These are phyloP conservation scores for Sarotherodon lohbergeri DNA, from an alignment of 2,113 vertebrate species.

Conservation along the genomic window DNA sequence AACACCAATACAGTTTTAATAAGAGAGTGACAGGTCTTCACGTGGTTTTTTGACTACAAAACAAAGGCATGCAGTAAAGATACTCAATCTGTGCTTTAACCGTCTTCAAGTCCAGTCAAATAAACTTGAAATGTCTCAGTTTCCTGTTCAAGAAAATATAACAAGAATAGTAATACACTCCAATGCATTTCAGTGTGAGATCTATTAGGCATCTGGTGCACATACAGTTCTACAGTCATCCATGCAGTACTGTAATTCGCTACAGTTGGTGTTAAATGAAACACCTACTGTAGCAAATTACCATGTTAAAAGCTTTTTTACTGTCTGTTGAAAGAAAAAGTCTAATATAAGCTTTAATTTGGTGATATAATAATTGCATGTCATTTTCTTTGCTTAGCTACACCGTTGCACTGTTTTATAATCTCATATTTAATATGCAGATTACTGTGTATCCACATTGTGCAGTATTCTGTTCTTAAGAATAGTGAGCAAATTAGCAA, in stretches of 20 bases:
- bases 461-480: neutral
- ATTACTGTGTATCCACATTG: neutral
- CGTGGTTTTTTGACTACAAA: neutral
- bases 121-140: neutral
- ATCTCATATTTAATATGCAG: neutral
- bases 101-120: neutral
- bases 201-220: neutral
- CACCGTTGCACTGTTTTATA: neutral
- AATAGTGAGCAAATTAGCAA: neutral
- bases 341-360: neutral
- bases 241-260: neutral
- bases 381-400: neutral
- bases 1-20: neutral
- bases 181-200: neutral
- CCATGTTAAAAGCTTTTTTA: neutral
- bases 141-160: neutral
- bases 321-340: neutral
- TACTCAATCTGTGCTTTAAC: neutral
- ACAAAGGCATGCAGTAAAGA: neutral
- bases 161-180: neutral
- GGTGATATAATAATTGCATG: neutral
- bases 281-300: neutral
- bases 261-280: neutral
- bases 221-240: neutral
- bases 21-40: conserved; percentile 8